phyloP scores from a whole-genome alignment of 1,140 invertebrate species.

The Drosophila arizonae region DNA sequence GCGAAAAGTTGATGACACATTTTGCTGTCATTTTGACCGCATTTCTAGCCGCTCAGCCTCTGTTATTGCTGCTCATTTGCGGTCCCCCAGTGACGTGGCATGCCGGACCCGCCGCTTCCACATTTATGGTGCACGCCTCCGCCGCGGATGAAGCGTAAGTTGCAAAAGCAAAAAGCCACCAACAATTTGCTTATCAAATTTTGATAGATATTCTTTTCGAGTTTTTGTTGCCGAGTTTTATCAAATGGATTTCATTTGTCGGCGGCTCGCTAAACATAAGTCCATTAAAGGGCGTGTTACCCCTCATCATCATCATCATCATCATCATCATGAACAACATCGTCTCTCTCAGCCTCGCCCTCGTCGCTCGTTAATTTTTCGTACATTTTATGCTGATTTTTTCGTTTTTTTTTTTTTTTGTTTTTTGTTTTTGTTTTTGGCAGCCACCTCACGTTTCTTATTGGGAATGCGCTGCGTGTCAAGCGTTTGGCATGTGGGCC shows the following conservation, averaged over 20 bases:
- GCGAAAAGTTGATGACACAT: conserved; percentile 83
- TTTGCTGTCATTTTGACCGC: conserved; percentile 82
- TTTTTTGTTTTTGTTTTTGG: conserved; percentile 39
- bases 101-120: conserved; percentile 43
- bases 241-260: not conserved
- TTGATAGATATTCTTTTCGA: not conserved
- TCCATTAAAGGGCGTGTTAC: conserved; percentile 66
- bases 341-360: conserved; percentile 23
- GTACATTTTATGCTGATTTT: conserved; percentile 78
- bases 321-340: not conserved
- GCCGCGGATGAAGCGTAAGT: conserved; percentile 82
- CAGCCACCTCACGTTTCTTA: conserved; percentile 46
- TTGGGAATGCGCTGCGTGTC: conserved; percentile 42
- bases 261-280: conserved; percentile 26
- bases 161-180: not conserved
- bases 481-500: conserved; percentile 37
- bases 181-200: not conserved
- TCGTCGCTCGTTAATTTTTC: conserved; percentile 72
- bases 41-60: conserved; percentile 73
- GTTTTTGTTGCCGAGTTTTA: conserved; percentile 5
- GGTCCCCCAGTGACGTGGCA: conserved; percentile 59
- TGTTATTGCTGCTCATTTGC: conserved; percentile 73
- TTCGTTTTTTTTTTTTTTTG: conserved; percentile 29
- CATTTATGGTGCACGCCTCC: conserved; percentile 70
- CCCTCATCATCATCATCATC: conserved; percentile 18